Evolutionary conservation across 2,113 vertebrate genomes (phyloP), one percentile per base, ranked within the genome.

Genomic region (Ivindomyrus marchei): DNA sequence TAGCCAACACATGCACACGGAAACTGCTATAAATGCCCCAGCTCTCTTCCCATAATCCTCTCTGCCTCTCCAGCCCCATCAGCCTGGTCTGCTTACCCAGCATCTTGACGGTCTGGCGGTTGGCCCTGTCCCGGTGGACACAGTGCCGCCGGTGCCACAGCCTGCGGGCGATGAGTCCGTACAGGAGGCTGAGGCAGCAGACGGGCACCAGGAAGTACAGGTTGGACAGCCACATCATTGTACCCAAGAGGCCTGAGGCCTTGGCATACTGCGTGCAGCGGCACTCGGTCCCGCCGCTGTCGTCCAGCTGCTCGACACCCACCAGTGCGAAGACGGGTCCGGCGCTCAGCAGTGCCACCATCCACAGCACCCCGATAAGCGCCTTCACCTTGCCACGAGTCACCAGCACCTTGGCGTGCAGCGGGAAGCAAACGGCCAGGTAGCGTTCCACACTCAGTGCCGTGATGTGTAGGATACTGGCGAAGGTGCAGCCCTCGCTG

Each of bases 391-490:
- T 93, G 66, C 92, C 91, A 0, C 95, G 92, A 0, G 96, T 96
- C 50, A 96, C 92, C 80, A 95, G 62, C 0, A 94, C 94, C 90
- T 96, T 96, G 88, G 96, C 95, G 0, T 93, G 92, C 27, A 97
- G 95, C 0, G 96, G 96, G 92, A 96, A 96, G 91, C 96, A 96
- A 85, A 96, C 94, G 0, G 95, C 96, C 92, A 97, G 77, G 90
- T 96, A 97, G 24, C 96, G 93, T 93, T 97, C 96, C 66, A 95
- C 90, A 88, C 96, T 96, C 42, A 97, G 92, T 2, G 96, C 95
- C 3, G 96, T 97, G 93, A 97, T 96, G 93, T 97, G 96, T 46
- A 97, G 95, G 92, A 96, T 95, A 91, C 95, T 95, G 88, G 95
- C 95, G 93, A 95, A 96, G 88, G 96, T 97, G 93, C 96, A 96